Evolutionary conservation across 1,140 invertebrate species (phyloP).

Genomic region (Drosophila pallidifrons): DNA sequence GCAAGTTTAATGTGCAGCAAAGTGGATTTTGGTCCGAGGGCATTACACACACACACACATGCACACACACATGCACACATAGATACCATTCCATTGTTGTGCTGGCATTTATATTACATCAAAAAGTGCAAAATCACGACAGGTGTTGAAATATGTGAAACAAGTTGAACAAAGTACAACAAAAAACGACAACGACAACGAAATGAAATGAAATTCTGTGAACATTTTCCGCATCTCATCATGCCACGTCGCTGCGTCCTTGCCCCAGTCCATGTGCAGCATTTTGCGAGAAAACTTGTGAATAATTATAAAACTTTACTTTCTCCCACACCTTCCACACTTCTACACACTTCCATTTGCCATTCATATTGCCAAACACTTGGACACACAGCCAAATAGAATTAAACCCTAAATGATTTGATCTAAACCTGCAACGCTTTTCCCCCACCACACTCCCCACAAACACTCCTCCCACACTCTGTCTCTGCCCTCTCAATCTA

Average conservation of each 20-base stretch:
- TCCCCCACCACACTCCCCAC: conserved; percentile 5
- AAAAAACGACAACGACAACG: neutral
- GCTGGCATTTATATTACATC: conserved; percentile 63
- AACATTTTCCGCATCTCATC: conserved; percentile 41
- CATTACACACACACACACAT: conserved; percentile 30
- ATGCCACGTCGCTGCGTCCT: neutral
- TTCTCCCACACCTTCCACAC: conserved; percentile 33
- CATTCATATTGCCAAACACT: conserved; percentile 53
- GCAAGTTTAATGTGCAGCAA: conserved; percentile 61
- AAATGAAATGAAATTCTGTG: conserved; percentile 4
- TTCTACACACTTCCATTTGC: conserved; percentile 38
- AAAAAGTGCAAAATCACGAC: conserved; percentile 65
- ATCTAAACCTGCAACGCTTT: conserved; percentile 54
- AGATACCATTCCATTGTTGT: conserved; percentile 16
- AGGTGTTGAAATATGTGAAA: conserved; percentile 47
- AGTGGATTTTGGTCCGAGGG: conserved; percentile 58
- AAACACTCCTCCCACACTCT: conserved; percentile 33
- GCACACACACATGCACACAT: conserved; percentile 24
- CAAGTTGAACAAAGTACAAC: conserved; percentile 1
- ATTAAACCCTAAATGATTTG: conserved; percentile 83
- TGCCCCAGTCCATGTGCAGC: neutral
- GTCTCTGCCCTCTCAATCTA: conserved; percentile 53
- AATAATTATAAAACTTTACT: conserved; percentile 71
- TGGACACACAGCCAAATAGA: conserved; percentile 75
- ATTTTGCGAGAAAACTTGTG: conserved; percentile 48